Evolutionary conservation across 2,888 invertebrate species (phyloP), one percentile per base, ranked within the genome.

Genomic region (Spicauda simplicius): DNA sequence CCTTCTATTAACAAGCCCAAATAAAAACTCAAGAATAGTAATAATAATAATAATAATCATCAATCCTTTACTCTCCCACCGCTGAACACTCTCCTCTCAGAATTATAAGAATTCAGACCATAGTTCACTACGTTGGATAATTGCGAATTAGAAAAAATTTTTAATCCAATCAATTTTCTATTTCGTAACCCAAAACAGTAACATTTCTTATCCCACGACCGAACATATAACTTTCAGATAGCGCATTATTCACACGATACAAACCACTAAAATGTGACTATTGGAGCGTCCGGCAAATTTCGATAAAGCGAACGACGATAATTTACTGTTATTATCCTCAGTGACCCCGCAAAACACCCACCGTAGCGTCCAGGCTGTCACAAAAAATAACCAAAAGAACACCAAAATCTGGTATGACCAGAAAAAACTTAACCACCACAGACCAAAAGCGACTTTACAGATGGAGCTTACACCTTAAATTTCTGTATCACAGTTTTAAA

Each of bases 261-360:
- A 54, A n/a, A 33, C 33, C 33, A 57, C 77, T 78, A 83, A 83
- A 78, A 80, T 78, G 82, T 81, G 79, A 81, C 82, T 85, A 89
- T 88, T 90, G 90, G 87, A 81, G 81, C 80, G 84, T 84, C 85
- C 83, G 79, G 82, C 83, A 82, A 84, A 87, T 89, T 92, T 92
- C 92, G 91, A 93, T 93, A 92, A 91, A 85, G 83, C 86, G 80
- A 84, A 85, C 83, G 86, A 88, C 85, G 87, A 91, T 92, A 91
- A 92, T 92, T 91, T 92, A 91, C 91, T 88, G 91, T 92, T 92
- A 93, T 92, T 93, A 92, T 89, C 90, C 85, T 85, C 87, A 83
- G 84, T 91, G 92, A 92, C 91, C 92, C 91, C 91, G 91, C 91
- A 88, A 91, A 90, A 91, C 91, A 91, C 90, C 90, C 90, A 90